Evolutionary conservation across 2,113 vertebrate genomes (phyloP).

Genomic region (Eidolon helvum): DNA sequence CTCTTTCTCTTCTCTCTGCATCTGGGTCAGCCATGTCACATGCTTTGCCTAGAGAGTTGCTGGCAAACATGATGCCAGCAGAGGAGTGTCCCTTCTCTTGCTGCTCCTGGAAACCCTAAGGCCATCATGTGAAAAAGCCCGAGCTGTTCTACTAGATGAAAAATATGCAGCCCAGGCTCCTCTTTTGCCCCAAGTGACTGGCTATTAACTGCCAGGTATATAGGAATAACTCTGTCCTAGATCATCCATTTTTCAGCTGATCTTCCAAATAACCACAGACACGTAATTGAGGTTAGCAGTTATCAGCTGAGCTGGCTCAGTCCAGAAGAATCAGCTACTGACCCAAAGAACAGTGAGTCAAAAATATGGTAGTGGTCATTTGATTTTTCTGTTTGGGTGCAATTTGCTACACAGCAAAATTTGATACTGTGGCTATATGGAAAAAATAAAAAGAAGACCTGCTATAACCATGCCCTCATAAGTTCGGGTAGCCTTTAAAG

Average conservation of each 20-base stretch:
- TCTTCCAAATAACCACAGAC: not conserved
- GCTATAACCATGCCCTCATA: not conserved
- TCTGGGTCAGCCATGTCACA: not conserved
- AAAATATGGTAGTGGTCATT: not conserved
- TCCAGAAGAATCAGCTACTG: not conserved
- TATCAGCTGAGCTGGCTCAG: not conserved
- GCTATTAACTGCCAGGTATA: not conserved
- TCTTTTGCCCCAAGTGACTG: not conserved
- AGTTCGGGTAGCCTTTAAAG: not conserved
- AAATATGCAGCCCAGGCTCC: not conserved
- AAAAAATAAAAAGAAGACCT: not conserved
- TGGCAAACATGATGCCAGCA: not conserved
- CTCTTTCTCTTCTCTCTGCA: not conserved
- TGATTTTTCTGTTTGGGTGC: not conserved
- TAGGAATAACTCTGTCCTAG: not conserved
- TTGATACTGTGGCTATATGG: not conserved
- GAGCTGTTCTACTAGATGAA: not conserved
- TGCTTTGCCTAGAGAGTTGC: not conserved
- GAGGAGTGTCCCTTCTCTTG: not conserved
- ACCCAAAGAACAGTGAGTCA: not conserved
- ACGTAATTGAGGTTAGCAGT: not conserved
- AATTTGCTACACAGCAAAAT: not conserved
- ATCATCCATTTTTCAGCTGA: not conserved
- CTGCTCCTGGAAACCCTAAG: not conserved
- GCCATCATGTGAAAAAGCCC: rapidly evolving